Evolutionary conservation across 2,888 invertebrate genomes (phyloP).

Genomic region (Lasioglossum malachurum): DNA sequence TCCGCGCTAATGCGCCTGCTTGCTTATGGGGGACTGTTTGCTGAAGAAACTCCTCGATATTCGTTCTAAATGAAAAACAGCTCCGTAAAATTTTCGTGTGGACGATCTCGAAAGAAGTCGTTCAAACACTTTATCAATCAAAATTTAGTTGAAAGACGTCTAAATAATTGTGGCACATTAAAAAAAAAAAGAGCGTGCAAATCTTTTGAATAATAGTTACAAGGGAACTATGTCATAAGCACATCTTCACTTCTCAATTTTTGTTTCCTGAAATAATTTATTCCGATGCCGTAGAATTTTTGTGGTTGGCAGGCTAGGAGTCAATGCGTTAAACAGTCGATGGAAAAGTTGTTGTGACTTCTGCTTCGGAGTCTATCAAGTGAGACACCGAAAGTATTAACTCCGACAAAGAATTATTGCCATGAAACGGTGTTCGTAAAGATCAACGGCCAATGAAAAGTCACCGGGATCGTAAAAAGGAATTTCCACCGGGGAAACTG

Average conservation of each 20-base stretch:
- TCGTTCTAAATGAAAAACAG: neutral
- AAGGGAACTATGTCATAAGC: too few relatives aligned
- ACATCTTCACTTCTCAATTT: too few relatives aligned
- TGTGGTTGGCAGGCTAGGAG: neutral
- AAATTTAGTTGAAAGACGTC: neutral
- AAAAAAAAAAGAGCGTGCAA: too few relatives aligned
- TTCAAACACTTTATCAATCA: neutral
- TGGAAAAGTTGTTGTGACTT: neutral
- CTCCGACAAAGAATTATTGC: neutral
- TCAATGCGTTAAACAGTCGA: neutral
- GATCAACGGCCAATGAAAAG: neutral
- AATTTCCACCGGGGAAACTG: constrained; percentile 10
- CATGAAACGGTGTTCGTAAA: neutral
- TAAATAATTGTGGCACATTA: neutral
- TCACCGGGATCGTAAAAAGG: neutral
- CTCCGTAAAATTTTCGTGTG: neutral
- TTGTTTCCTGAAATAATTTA: neutral
- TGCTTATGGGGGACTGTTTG: neutral
- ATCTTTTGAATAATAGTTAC: too few relatives aligned
- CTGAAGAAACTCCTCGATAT: neutral
- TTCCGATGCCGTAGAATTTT: neutral
- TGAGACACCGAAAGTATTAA: neutral
- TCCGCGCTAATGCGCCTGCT: neutral
- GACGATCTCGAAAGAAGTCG: neutral
- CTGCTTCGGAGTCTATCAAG: neutral